Evolutionary conservation across 2,888 invertebrate genomes (phyloP).

Genomic region (Diplazon laetatorius): DNA sequence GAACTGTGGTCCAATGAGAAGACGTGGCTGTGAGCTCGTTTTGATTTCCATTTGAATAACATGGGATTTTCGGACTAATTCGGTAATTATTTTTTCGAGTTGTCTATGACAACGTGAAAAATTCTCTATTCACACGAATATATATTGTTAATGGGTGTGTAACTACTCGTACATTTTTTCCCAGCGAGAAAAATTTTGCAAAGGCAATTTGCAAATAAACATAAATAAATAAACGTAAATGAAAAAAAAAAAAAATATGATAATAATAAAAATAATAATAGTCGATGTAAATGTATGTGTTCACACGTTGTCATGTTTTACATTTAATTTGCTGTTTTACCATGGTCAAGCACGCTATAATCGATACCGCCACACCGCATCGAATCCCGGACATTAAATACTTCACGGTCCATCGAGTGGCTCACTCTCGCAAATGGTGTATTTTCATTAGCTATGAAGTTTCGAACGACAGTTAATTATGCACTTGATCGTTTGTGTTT

Average conservation of each 20-base stretch:
- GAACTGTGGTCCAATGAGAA: too few species aligned
- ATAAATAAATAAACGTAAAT: not conserved
- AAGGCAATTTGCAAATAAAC: not conserved
- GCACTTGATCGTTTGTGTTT: not conserved
- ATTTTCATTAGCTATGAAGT: conserved; percentile 7
- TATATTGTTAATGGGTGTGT: too few species aligned
- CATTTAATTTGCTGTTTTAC: not conserved
- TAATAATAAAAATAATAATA: too few species aligned
- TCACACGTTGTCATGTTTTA: not conserved
- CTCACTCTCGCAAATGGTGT: conserved; percentile 10
- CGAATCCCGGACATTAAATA: conserved; percentile 8
- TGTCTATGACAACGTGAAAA: too few species aligned
- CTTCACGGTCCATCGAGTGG: conserved; percentile 14
- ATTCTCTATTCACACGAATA: too few species aligned
- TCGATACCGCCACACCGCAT: not conserved
- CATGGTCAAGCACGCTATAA: not conserved
- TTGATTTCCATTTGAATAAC: too few species aligned
- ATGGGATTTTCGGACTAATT: too few species aligned
- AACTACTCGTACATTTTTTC: too few species aligned
- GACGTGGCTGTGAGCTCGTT: too few species aligned
- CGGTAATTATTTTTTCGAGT: too few species aligned
- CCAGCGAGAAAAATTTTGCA: not conserved
- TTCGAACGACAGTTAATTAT: conserved; percentile 13
- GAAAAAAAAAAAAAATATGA: too few species aligned
- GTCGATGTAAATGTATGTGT: not conserved